Evolutionary conservation across 1,140 invertebrate genomes (phyloP), one percentile per base, ranked within the genome.

Genomic region (Halesus radiatus): DNA sequence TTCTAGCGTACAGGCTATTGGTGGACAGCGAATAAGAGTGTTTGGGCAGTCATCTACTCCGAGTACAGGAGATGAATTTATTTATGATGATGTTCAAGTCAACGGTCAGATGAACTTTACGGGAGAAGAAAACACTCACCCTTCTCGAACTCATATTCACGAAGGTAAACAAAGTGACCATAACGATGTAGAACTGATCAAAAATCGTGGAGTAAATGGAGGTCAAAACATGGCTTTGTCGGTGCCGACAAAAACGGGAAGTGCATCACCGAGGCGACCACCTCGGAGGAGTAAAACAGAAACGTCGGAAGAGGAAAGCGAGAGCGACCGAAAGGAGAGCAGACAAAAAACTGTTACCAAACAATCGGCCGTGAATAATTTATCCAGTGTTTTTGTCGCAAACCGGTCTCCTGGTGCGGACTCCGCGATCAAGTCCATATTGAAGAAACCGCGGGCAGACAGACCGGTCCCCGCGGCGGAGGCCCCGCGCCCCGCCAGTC

Each of bases 391-490:
- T 75, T 83, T 80, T 80, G 79, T 83, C 79, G 79, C 81, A 72
- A 80, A 83, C 81, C 79, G 79, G 79, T 80, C 79, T 37, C 56
- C 73, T 16, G 56, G 32, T n/a, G 68, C 82, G 37, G 82, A 83
- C 26, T 64, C 52, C 83, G 86, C 87, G 0, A 90, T 90, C 84
- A 94, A 94, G 87, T 94, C 93, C 22, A 94, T 94, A 83, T 86
- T 94, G 79, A 94, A 94, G 86, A 93, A 94, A 85, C 92, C 92
- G 52, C 85, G 85, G 86, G 86, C 84, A 76, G 87, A 87, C 64
- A 79, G 66, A 77, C 79, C 79, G 81, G 78, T 82, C 81, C 58
- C 68, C 20, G 29, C 45, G 45, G 52, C 73, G 22, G 56, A 60
- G 66, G n/a, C 76, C 20, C 76, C 80, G 29, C 70, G 20, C 53